A percentile compares a stretch with the other conserved stretches of the same genome.
These are phyloP conservation scores for Muntiacus reevesi DNA, from an alignment of 2,113 vertebrate genomes.

Conservation along the genomic window DNA sequence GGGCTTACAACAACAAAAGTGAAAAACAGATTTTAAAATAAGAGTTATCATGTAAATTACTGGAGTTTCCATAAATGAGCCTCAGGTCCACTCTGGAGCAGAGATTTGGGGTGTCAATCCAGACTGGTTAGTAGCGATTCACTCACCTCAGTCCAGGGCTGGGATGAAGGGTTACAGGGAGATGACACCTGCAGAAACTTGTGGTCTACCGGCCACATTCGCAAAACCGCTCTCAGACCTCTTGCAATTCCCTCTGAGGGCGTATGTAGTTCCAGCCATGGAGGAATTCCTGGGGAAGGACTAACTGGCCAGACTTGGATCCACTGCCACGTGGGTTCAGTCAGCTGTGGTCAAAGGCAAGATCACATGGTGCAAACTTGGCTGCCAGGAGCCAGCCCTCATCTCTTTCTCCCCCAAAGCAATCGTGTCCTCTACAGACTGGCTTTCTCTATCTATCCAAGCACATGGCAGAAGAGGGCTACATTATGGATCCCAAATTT, in stretches of 20 bases:
- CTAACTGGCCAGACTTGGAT: neutral
- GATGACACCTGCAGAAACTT: neutral
- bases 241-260: neutral
- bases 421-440: neutral
- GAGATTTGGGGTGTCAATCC: neutral
- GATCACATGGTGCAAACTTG: neutral
- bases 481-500: neutral
- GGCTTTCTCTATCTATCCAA: neutral
- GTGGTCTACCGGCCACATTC: neutral
- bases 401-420: neutral
- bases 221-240: neutral
- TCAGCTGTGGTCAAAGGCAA: neutral
- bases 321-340: rapidly evolving
- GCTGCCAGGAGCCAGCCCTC: neutral
- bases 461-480: neutral
- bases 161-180: neutral
- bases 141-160: neutral
- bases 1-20: neutral
- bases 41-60: neutral
- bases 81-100: neutral
- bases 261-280: neutral
- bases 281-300: neutral
- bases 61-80: neutral
- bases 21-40: neutral
- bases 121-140: neutral